Base-by-base conservation (phyloP, 1,140 invertebrate genomes). In the Rhynchophorus ferrugineus region DNA sequence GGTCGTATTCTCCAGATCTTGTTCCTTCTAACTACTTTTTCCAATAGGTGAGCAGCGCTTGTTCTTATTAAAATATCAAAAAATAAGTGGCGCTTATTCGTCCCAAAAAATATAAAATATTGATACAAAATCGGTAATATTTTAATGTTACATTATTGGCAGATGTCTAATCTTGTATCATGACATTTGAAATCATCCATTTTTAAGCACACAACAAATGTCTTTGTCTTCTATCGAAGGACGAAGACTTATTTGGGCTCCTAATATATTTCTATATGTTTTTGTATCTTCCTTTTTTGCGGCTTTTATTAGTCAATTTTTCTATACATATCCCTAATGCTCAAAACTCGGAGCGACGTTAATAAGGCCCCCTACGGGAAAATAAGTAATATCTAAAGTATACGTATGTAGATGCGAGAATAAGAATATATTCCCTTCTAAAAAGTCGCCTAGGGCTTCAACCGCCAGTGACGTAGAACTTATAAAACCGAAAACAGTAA, bases 381-480 rank as follows among this genome's bases (percentile, higher is more conserved):
- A 49, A 49, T 42, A 49, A 49, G 47, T 49, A 49, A 49, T 49
- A 49, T 49, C 47, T 42, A 49, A 49, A 49, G 47, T 49, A 42
- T 34, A 42, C 38, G 38, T 49, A 49, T 49, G 29, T 49, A 20
- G 37, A 49, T 49, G 47, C 37, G 38, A 49, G 47, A 49, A 48
- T 48, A 49, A 49, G 47, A 49, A 42, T 38, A 20, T 48, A 38
- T 48, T 22, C 47, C 37, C 22, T 14, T 21, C 38, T 41, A 42
- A 49, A 49, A 42, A 29, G 24, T 5, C 5, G 24, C 24, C 24
- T 11, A 29, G 24, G 11, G 24, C 24, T 29, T 6, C 11, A 29
- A 38, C 5, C 37, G 5, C 5, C 37, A 14, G 37, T 14, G 37
- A 13, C 13, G 37, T 3, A 38, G 37, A 14, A n/a, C n/a, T n/a